Evolutionary conservation across 2,888 invertebrate genomes (phyloP), one percentile per base, ranked within the genome.

Genomic region (Pherbina coryleti): DNA sequence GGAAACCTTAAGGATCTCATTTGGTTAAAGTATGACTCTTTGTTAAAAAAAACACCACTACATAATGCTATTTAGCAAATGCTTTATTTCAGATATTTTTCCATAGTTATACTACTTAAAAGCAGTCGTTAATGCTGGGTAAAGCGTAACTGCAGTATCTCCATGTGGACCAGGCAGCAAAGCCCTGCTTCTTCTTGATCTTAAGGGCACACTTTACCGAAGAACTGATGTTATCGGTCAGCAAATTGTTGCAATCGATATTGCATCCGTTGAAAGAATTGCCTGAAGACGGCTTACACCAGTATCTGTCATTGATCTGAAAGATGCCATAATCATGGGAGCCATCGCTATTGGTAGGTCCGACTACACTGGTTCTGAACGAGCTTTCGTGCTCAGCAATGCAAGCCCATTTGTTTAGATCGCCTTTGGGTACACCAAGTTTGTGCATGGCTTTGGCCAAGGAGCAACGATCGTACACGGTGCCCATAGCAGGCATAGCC

Each of bases 311-410:
- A 37, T 79, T 79, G 49, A 80, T 76, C 57, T 89, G 88, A 82
- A 88, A 88, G 76, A 88, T 82, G n/a, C 88, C 88, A 78, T 84
- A 90, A 82, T 90, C 90, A 60, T 83, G 83, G 75, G 88, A 86
- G 0, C 92, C 91, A 28, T 28, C 25, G 1, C 78, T 82, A 84
- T 92, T 91, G 0, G 86, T 80, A 3, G 86, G 88, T 0, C 91
- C 91, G 3, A 89, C 85, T 1, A 87, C 89, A 22, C 88, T 82
- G 0, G 92, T 91, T 62, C 90, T 88, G 60, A 89, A 88, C 0
- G 76, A 37, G 60, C 85, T 86, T 80, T 86, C 87, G 49, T 83
- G 82, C 66, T 87, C 17, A 14, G 85, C 86, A 71, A 87, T 83
- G 81, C 88, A 88, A 0, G 84, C 83, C 87, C 87, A 88, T 3